Evolutionary conservation across 2,888 invertebrate genomes (phyloP).

Genomic region (Meliscaeva auricollis): DNA sequence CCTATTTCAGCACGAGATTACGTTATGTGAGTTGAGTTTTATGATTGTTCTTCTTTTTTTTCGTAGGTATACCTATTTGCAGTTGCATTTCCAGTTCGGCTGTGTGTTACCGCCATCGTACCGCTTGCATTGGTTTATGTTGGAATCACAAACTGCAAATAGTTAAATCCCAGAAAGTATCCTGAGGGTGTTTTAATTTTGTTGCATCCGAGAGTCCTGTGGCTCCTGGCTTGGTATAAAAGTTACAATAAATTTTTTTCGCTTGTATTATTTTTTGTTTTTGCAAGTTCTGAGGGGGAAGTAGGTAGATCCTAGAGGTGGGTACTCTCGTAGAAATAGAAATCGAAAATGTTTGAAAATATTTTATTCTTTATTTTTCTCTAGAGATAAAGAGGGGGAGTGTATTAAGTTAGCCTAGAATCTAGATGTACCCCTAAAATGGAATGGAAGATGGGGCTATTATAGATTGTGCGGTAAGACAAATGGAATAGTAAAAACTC

Average conservation of each 20-base stretch:
- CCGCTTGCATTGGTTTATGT: constrained; percentile 42
- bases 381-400: background rate
- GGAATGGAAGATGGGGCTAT: background rate
- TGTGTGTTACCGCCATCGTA: background rate
- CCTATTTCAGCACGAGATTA: constrained; percentile 37
- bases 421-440: background rate
- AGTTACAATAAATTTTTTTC: constrained; percentile 13
- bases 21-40: constrained; percentile 23
- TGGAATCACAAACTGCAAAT: constrained; percentile 45
- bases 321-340: background rate
- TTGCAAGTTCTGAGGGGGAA: background rate
- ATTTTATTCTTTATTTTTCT: constrained; percentile 35
- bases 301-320: background rate
- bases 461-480: constrained; percentile 22
- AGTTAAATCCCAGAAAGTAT: constrained; percentile 45
- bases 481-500: constrained; percentile 18
- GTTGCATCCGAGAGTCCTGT: constrained; percentile 35
- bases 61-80: background rate
- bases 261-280: background rate
- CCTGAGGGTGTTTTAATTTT: constrained; percentile 58
- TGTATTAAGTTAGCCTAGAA: background rate
- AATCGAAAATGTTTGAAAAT: constrained; percentile 47
- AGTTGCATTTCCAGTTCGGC: background rate
- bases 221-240: constrained; percentile 1
- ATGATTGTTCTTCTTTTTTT: background rate